A percentile compares a stretch with the other conserved stretches of the same genome.
Evolutionary conservation across 2,113 vertebrate genomes (phyloP).

Genomic region (Bubo blakistoni): DNA sequence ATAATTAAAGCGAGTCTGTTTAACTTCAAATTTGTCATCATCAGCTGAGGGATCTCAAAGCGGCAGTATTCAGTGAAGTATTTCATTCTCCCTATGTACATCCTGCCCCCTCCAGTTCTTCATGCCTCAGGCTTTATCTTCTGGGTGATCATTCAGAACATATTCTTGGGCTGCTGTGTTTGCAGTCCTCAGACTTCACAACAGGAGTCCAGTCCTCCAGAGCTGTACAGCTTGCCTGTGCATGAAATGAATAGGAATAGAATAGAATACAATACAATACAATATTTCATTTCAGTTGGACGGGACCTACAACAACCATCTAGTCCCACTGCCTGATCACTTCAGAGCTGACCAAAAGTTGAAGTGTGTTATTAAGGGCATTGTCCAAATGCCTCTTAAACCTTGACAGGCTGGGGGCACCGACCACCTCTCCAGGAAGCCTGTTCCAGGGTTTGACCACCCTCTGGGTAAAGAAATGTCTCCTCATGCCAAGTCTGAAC

Average conservation of each 20-base stretch:
- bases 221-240: background rate
- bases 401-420: background rate
- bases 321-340: background rate
- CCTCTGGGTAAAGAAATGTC: too few species aligned
- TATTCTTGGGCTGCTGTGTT: background rate
- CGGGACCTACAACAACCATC: background rate
- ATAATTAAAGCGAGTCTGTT: background rate
- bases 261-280: background rate
- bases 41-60: background rate
- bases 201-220: background rate
- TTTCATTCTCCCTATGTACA: background rate
- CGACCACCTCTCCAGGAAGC: background rate
- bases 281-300: background rate
- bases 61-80: background rate
- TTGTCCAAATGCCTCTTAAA: background rate
- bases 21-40: background rate
- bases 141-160: background rate
- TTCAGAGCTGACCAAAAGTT: background rate
- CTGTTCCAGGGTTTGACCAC: too few species aligned
- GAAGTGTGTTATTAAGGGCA: background rate
- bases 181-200: background rate
- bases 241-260: background rate
- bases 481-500: too few species aligned
- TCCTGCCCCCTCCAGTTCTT: background rate
- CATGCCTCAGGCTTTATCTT: background rate